Evolutionary conservation across 1,140 invertebrate genomes (phyloP).

Genomic region (Heliconius himera): DNA sequence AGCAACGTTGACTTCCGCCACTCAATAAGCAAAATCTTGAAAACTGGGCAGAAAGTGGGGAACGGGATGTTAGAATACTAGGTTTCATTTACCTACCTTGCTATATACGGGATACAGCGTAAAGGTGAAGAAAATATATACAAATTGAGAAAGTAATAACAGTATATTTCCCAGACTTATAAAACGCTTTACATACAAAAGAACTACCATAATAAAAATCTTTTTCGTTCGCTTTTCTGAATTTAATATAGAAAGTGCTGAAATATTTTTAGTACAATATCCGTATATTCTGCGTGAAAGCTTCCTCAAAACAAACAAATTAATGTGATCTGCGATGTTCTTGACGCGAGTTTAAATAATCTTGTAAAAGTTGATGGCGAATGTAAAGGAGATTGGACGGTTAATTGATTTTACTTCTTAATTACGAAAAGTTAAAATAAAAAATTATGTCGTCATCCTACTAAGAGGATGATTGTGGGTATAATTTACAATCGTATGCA

Average conservation of each 20-base stretch:
- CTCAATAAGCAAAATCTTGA: too few relatives aligned
- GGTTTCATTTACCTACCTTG: too few relatives aligned
- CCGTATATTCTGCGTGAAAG: background rate
- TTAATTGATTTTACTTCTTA: background rate
- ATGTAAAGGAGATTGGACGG: background rate
- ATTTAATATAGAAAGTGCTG: background rate
- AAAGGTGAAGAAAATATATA: too few relatives aligned
- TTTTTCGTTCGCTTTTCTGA: background rate
- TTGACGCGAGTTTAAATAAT: background rate
- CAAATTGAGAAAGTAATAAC: background rate
- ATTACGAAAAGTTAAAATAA: background rate
- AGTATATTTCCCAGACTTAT: background rate
- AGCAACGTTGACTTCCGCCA: too few relatives aligned
- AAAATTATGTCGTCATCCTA: too few relatives aligned
- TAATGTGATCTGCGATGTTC: background rate
- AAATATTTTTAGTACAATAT: background rate
- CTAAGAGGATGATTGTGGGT: too few relatives aligned
- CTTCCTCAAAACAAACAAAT: constrained; percentile 6
- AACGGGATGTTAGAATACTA: too few relatives aligned
- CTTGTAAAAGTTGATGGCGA: background rate
- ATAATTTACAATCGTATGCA: too few relatives aligned
- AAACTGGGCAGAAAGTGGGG: too few relatives aligned
- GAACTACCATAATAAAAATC: background rate
- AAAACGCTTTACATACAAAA: background rate
- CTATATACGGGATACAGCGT: too few relatives aligned